Base-by-base conservation (phyloP, 2,113 vertebrate genomes). In the Dicerorhinus sumatrensis region DNA sequence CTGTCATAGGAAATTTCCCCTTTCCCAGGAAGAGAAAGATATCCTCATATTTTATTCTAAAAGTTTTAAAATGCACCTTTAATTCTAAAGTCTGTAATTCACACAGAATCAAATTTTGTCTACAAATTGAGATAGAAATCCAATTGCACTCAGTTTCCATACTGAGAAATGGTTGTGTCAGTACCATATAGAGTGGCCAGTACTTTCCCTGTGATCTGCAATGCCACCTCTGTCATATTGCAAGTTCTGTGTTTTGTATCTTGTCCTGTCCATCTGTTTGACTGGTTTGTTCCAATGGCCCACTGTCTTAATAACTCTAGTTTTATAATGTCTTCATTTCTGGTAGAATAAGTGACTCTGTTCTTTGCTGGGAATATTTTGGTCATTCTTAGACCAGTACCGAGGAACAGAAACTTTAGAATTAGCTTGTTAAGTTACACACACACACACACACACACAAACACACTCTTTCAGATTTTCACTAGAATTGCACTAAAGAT, bases 61-160 rank as follows among this genome's bases (percentile, higher is more conserved):
- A 82, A 11, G 21, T 77, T 92, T 92, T 51, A 70, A 92, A 87
- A 60, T 23, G 2, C 46, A 84, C 7, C 69, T 97, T 88, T 76
- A 89, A 89, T 89, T 76, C 84, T 90, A 91, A 86, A 79, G 23
- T 7, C 29, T 79, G 9, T 87, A 87, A 93, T 95, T 89, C 56
- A 58, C 4, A 83, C 4, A 86, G 25, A 89, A 82, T 80, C 20
- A 79, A 84, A 67, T 84, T 91, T 90, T 60, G 23, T 46, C 33
- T 60, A 10, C 58, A 17, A 72, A 77, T 75, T 58, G 46, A 73
- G 21, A 21, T 51, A 79, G 21, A 31, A n/a, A 92, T 89, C 25
- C 21, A 62, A 86, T 48, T 87, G 33, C 4, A 87, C 8, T 81
- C 2, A 13, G 1, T 88, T 91, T 93, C 20, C 39, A 27, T 60